Conservation (phyloP, 2,797 vertebrate genomes). For the Hippocampus kuda region DNA sequence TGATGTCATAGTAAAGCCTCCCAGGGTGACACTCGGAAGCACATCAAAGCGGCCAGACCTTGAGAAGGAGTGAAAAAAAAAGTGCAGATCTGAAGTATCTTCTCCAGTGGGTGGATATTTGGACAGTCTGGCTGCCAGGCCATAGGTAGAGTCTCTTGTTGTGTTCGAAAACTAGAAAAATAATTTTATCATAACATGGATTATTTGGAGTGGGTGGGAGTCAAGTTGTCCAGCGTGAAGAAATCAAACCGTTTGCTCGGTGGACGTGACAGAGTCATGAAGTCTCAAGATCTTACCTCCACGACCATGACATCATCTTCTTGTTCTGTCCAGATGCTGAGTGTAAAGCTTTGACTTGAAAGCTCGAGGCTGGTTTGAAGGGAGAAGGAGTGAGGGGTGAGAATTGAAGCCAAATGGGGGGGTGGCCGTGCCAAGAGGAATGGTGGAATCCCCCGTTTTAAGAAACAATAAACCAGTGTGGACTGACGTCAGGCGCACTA, state of each 20-base stretch:
- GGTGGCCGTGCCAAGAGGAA: neutral
- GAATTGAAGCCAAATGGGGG: conserved; percentile 17
- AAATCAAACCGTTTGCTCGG: conserved; percentile 7
- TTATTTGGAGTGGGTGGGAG: no score
- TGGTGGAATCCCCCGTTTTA: neutral
- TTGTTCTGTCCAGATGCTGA: conserved; percentile 58
- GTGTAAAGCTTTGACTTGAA: conserved; percentile 49
- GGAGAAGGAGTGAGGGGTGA: neutral
- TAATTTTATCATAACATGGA: no score
- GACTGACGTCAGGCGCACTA: neutral
- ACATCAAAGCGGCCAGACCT: conserved; percentile 41
- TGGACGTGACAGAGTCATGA: conserved; percentile 13
- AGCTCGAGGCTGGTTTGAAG: conserved; percentile 16
- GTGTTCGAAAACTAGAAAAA: no score
- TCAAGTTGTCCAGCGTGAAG: neutral
- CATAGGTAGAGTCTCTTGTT: no score
- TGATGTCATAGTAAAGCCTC: conserved; percentile 62
- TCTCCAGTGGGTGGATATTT: no score
- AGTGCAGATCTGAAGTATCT: neutral
- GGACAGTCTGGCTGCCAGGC: no score
- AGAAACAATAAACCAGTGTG: neutral
- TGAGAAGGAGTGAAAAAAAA: neutral
- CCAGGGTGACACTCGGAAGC: conserved; percentile 52
- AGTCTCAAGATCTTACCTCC: conserved; percentile 34
- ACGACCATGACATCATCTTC: conserved; percentile 51